Conservation (phyloP, 1,140 invertebrate genomes). For the Procambarus clarkii region DNA sequence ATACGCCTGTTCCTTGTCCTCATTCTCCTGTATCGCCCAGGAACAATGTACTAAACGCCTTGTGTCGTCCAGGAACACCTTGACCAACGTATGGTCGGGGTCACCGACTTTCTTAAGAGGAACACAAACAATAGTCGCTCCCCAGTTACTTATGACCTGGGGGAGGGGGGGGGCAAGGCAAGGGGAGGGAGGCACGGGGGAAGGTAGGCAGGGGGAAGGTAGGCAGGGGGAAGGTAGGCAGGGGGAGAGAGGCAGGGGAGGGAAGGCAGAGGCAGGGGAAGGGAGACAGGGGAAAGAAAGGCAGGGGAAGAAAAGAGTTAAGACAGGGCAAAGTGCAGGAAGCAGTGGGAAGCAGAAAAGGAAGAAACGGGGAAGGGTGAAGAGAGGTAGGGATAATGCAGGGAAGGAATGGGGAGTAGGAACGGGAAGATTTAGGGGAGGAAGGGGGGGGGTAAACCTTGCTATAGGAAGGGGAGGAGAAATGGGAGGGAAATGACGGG, state of each 20-base stretch:
- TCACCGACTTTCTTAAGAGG: no score
- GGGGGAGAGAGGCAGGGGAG: background rate
- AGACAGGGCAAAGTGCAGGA: slow-evolving; percentile 1
- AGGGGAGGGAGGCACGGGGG: background rate
- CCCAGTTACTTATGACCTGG: no score
- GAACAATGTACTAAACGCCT: no score
- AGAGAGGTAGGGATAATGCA: background rate
- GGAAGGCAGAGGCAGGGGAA: background rate
- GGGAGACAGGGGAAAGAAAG: background rate
- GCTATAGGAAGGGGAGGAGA: background rate
- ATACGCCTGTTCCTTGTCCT: no score
- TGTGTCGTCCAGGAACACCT: no score
- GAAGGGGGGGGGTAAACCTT: background rate
- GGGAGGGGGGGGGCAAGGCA: background rate
- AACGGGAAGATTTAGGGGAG: background rate
- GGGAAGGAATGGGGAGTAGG: slow-evolving; percentile 4
- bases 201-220: background rate
- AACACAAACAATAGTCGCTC: no score
- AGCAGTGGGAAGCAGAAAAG: background rate
- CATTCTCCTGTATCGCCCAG: no score
- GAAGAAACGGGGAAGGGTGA: no score
- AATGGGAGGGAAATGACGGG: background rate
- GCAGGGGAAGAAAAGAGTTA: background rate
- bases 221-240: background rate
- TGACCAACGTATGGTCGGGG: no score